phyloP scores from a whole-genome alignment of 1,140 invertebrate genomes.

The Lepidotrigona ventralis region DNA sequence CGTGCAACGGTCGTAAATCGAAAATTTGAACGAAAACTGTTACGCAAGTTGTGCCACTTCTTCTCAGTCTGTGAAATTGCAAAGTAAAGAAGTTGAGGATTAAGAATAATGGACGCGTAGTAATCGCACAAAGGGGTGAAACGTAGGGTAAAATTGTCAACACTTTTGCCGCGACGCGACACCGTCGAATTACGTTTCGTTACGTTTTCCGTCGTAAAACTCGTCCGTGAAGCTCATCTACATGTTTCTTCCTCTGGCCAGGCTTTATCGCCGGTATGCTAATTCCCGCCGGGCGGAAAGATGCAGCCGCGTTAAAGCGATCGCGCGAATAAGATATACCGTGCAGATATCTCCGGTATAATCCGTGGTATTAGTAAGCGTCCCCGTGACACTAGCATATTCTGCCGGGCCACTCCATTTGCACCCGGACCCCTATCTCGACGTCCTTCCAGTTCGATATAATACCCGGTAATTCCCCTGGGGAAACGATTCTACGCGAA shows the following conservation, averaged over 20 bases:
- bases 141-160: background rate
- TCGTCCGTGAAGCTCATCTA: slow-evolving; percentile 26
- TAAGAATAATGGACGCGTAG: no score
- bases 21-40: no score
- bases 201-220: slow-evolving; percentile 6
- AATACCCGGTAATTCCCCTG: slow-evolving; percentile 75
- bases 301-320: slow-evolving; percentile 56
- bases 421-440: slow-evolving; percentile 64
- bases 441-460: slow-evolving; percentile 75
- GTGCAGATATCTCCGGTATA: slow-evolving; percentile 62
- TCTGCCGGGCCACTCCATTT: slow-evolving; percentile 64
- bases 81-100: no score
- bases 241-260: slow-evolving; percentile 41
- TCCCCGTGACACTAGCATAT: slow-evolving; percentile 67
- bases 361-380: slow-evolving; percentile 68
- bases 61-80: no score
- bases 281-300: slow-evolving; percentile 51
- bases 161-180: background rate
- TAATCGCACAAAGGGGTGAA: no score
- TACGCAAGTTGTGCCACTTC: no score
- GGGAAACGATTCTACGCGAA: slow-evolving; percentile 77
- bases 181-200: background rate
- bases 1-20: no score
- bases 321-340: slow-evolving; percentile 67
- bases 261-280: slow-evolving; percentile 60